Conservation (phyloP, 2,888 invertebrate species). For the Trichopoda pennipes region DNA sequence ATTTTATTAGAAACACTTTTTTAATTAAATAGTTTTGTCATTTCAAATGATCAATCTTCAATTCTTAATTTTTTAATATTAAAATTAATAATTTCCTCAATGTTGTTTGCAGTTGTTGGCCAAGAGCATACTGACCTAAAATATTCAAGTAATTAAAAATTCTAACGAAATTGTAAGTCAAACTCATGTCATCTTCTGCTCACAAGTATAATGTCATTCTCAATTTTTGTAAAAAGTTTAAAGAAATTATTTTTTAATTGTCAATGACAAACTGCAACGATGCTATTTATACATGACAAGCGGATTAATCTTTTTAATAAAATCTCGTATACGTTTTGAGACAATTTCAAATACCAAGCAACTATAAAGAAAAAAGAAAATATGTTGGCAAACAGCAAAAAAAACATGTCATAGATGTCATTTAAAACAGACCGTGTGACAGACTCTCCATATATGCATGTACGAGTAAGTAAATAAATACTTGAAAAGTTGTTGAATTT, state of each 20-base stretch:
- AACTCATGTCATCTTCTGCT: background rate
- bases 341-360: background rate
- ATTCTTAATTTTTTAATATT: background rate
- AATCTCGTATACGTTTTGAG: constrained; percentile 3
- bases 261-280: constrained; percentile 29
- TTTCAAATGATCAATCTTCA: too few species aligned
- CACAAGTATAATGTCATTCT: background rate
- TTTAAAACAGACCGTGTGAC: constrained; percentile 36
- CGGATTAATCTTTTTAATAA: constrained; percentile 9
- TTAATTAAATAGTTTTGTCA: too few species aligned
- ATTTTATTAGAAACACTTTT: too few species aligned
- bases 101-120: background rate
- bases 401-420: constrained; percentile 22
- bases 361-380: constrained; percentile 15
- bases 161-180: background rate
- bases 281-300: constrained; percentile 5
- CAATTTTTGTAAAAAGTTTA: background rate
- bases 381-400: constrained; percentile 18
- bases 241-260: constrained; percentile 14
- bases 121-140: background rate
- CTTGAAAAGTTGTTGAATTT: constrained; percentile 56
- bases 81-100: background rate
- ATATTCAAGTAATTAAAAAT: too few species aligned
- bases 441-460: constrained; percentile 1
- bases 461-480: constrained; percentile 13